Conservation (phyloP, 2,113 vertebrate species). For the Ramphastos sulfuratus region DNA sequence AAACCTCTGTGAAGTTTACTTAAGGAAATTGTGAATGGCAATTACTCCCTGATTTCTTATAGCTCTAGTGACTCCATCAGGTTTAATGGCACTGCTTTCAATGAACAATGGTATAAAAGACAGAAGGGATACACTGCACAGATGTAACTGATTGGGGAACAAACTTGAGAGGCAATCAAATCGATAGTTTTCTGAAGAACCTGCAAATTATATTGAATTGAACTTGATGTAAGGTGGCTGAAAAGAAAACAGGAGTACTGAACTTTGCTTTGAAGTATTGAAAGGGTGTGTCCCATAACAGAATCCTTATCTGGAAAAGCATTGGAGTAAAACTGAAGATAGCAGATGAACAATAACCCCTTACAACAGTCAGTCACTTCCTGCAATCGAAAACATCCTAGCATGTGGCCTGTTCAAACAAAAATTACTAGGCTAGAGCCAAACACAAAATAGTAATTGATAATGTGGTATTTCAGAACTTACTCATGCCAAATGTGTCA, state of each 20-base stretch:
- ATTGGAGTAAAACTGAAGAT: constrained; percentile 46
- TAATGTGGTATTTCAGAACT: constrained; percentile 73
- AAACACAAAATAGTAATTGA: constrained; percentile 76
- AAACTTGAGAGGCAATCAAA: not conserved
- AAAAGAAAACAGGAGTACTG: constrained; percentile 58
- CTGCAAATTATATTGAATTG: not conserved
- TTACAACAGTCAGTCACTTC: constrained; percentile 69
- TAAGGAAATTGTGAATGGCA: not conserved
- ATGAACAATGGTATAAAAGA: not conserved
- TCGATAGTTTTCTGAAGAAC: constrained; percentile 47
- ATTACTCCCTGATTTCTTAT: not conserved
- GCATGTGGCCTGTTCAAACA: constrained; percentile 75
- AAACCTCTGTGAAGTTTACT: constrained; percentile 1
- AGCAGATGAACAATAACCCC: constrained; percentile 46
- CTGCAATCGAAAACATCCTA: constrained; percentile 71
- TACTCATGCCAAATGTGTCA: constrained; percentile 72
- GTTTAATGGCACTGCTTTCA: not conserved
- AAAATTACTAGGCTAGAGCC: constrained; percentile 73
- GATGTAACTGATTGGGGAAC: not conserved
- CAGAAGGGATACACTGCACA: not conserved
- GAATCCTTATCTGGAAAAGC: constrained; percentile 34
- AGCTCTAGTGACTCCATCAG: not conserved
- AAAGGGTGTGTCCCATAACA: constrained; percentile 45
- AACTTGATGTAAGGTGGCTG: constrained; percentile 32
- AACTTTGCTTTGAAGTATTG: constrained; percentile 27